Evolutionary conservation across 1,140 invertebrate species (phyloP).

Genomic region (Meloidogyne chitwoodi): DNA sequence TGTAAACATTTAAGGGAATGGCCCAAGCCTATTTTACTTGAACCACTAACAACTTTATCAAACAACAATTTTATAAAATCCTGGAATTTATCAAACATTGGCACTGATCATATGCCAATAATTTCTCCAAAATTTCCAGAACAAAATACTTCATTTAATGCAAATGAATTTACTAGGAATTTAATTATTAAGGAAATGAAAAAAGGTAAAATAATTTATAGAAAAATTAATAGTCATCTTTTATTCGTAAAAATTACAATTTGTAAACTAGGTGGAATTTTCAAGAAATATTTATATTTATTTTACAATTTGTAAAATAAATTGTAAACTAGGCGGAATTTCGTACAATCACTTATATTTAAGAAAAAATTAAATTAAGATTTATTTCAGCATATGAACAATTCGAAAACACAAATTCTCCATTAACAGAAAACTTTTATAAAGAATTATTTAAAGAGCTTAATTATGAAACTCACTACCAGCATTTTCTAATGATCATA

Average conservation of each 20-base stretch:
- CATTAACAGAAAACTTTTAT: not conserved
- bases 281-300: too few species aligned
- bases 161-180: not conserved
- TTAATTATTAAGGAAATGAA: not conserved
- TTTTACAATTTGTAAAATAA: not conserved
- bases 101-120: not conserved
- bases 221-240: too few species aligned
- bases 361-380: not conserved
- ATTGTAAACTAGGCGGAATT: too few species aligned
- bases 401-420: not conserved
- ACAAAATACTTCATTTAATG: not conserved
- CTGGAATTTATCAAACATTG: not conserved
- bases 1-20: not conserved
- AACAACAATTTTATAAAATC: not conserved
- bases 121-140: not conserved
- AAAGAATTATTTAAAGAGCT: not conserved
- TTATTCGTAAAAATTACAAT: too few species aligned
- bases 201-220: not conserved
- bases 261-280: too few species aligned
- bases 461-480: not conserved
- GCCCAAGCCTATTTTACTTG: not conserved
- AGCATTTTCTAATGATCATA: not conserved
- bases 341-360: too few species aligned
- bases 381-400: not conserved
- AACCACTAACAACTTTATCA: not conserved